These are phyloP conservation scores for Lasioglossum figueresi DNA, from an alignment of 2,888 invertebrate species.

Conservation along the genomic window DNA sequence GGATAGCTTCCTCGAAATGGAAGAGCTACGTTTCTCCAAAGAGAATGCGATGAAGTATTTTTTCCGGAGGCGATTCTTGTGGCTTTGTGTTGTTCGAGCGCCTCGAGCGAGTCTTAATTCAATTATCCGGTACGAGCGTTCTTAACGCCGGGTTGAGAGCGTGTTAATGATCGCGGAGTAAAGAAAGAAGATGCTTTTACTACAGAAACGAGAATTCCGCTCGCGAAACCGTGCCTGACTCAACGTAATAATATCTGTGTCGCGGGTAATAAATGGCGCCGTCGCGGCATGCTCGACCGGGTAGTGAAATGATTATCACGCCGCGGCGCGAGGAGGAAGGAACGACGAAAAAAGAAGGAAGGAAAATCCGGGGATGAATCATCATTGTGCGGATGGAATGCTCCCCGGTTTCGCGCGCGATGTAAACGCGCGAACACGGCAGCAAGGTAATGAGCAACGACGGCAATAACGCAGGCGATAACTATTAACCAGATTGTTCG, in stretches of 20 bases:
- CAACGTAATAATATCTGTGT: constrained; percentile 28
- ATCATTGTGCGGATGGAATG: constrained; percentile 37
- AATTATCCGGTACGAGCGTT: background rate
- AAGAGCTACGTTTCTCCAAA: background rate
- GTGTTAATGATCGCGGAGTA: background rate
- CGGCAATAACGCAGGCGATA: constrained; percentile 58
- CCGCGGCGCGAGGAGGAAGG: background rate
- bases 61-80: background rate
- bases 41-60: background rate
- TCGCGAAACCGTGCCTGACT: constrained; percentile 20
- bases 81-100: background rate
- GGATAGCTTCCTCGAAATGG: background rate
- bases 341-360: background rate
- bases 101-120: background rate
- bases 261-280: constrained; percentile 24
- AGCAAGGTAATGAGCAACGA: constrained; percentile 53
- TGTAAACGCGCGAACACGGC: constrained; percentile 36
- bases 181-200: constrained; percentile 12
- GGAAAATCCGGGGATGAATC: constrained; percentile 38
- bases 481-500: constrained; percentile 61
- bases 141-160: background rate
- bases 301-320: constrained; percentile 21
- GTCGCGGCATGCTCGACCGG: constrained; percentile 27
- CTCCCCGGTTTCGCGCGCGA: constrained; percentile 28
- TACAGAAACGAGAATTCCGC: constrained; percentile 6